A percentile compares a stretch with the other conserved stretches of the same genome.
phyloP scores from a whole-genome alignment of 2,113 vertebrate genomes.

The Centropus bengalensis region DNA sequence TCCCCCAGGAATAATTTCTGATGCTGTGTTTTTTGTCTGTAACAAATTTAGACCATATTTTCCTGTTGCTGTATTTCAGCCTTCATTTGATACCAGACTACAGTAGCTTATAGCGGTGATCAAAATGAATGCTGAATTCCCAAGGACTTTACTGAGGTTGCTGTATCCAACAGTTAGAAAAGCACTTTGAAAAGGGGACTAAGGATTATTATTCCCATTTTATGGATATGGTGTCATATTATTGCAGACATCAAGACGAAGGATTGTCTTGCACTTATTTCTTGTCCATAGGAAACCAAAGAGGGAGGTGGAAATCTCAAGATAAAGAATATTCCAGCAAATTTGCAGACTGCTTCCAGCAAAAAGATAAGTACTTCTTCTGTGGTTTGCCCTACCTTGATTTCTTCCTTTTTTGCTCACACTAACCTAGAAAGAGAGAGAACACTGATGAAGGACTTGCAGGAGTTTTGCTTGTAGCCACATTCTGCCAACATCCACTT shows the following conservation, averaged over 20 bases:
- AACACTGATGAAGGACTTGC: background rate
- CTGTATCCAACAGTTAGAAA: background rate
- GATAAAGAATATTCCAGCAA: slow-evolving; percentile 22
- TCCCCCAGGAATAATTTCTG: slow-evolving; percentile 37
- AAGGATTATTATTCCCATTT: slow-evolving; percentile 43
- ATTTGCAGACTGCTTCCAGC: background rate
- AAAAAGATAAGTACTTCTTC: slow-evolving; percentile 13
- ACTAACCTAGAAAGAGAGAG: background rate
- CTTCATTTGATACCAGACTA: slow-evolving; percentile 26
- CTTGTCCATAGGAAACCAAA: background rate
- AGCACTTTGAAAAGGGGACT: background rate
- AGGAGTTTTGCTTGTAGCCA: slow-evolving; percentile 31
- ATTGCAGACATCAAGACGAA: background rate
- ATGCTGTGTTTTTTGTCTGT: slow-evolving; percentile 10
- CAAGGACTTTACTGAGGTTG: background rate
- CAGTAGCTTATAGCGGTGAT: background rate
- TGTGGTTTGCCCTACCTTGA: background rate
- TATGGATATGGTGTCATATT: background rate
- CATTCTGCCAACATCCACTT: background rate
- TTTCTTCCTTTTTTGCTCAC: background rate
- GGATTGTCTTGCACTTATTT: background rate
- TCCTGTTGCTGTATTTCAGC: slow-evolving; percentile 16
- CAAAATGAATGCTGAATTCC: slow-evolving; percentile 50
- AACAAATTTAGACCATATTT: slow-evolving; percentile 36
- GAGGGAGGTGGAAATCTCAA: background rate